Percentiles rank a stretch among this genome's conserved stretches.
Conservation (phyloP, 2,888 invertebrate species). For the Drosophila subsilvestris region DNA sequence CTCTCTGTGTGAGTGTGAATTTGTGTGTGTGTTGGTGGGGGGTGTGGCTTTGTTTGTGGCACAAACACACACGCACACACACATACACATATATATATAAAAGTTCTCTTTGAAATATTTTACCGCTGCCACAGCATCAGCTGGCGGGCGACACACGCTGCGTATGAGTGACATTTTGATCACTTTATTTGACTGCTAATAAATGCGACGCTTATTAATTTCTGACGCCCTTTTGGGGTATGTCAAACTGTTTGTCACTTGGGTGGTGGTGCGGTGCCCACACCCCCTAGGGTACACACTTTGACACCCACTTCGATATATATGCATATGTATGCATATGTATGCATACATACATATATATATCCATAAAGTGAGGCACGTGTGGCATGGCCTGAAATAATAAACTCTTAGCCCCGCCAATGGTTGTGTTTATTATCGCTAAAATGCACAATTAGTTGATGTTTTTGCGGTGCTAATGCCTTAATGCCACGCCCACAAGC, state of each 20-base stretch:
- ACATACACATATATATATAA: constrained; percentile 15
- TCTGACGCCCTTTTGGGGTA: constrained; percentile 40
- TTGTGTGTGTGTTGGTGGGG: constrained; percentile 15
- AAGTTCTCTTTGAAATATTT: constrained; percentile 59
- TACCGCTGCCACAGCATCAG: constrained; percentile 48
- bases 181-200: constrained; percentile 77
- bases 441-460: constrained; percentile 78
- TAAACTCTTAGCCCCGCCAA: constrained; percentile 64
- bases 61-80: constrained; percentile 16
- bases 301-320: neutral
- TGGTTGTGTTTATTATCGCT: constrained; percentile 70
- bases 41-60: constrained; percentile 48
- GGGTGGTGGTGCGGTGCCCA: constrained; percentile 12
- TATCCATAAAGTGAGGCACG: constrained; percentile 30
- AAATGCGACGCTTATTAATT: constrained; percentile 76
- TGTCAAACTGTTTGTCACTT: constrained; percentile 68
- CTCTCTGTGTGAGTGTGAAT: constrained; percentile 31
- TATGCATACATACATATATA: neutral
- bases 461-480: constrained; percentile 78
- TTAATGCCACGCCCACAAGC: constrained; percentile 55
- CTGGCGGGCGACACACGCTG: constrained; percentile 53
- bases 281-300: constrained; percentile 1
- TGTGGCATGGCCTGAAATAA: constrained; percentile 67
- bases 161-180: constrained; percentile 76
- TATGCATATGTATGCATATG: neutral